Evolutionary conservation across 2,888 invertebrate genomes (phyloP).

Genomic region (Agonum fuliginosum): DNA sequence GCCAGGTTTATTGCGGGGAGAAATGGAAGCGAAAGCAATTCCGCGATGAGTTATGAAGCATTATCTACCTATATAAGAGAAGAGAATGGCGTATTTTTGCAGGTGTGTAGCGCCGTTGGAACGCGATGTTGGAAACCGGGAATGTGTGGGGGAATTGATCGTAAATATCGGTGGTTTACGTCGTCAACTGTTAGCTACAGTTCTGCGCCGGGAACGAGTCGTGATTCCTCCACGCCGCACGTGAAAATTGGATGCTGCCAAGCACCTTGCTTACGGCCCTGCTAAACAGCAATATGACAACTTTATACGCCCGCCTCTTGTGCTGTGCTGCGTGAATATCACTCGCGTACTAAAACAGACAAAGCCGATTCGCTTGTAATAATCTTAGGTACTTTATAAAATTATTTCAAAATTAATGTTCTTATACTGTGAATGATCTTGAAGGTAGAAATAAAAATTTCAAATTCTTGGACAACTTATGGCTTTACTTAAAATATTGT

Average conservation of each 20-base stretch:
- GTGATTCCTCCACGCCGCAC: slow-evolving; percentile 50
- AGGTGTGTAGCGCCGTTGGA: slow-evolving; percentile 70
- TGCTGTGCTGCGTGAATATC: too few species aligned
- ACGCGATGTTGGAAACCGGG: slow-evolving; percentile 68
- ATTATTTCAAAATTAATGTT: too few species aligned
- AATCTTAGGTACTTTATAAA: too few species aligned
- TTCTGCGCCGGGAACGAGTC: slow-evolving; percentile 35
- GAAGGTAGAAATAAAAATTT: too few species aligned
- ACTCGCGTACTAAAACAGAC: not conserved
- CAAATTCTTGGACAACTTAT: too few species aligned
- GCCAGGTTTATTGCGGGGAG: slow-evolving; percentile 71
- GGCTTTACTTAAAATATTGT: too few species aligned
- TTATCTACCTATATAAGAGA: slow-evolving; percentile 72
- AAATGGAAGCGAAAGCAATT: slow-evolving; percentile 73
- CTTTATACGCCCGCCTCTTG: slow-evolving; percentile 40
- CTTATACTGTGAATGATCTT: too few species aligned
- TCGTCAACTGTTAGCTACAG: slow-evolving; percentile 72
- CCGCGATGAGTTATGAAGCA: slow-evolving; percentile 72
- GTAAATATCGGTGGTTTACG: slow-evolving; percentile 73
- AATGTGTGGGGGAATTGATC: slow-evolving; percentile 71
- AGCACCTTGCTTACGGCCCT: slow-evolving; percentile 37
- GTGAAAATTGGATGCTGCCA: slow-evolving; percentile 61
- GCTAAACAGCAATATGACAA: slow-evolving; percentile 55
- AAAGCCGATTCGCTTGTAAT: not conserved
- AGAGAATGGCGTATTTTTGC: slow-evolving; percentile 72